Evolutionary conservation across 2,888 invertebrate genomes (phyloP), one percentile per base, ranked within the genome.

Genomic region (Pachymerium ferrugineum): DNA sequence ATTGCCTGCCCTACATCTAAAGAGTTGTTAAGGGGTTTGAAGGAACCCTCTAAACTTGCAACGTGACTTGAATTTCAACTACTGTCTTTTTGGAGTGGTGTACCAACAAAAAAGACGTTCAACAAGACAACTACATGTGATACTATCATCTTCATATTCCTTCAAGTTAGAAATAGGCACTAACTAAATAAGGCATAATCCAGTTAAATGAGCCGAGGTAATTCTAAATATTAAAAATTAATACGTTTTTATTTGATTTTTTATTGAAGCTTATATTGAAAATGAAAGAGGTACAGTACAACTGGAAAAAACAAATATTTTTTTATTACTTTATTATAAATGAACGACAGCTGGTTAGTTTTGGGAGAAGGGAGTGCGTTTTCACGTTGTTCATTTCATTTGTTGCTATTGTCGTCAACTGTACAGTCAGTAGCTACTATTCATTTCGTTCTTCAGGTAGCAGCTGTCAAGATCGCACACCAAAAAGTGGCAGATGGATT

Each of bases 381-480:
- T 62, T 62, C n/a, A n/a, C n/a, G 62, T 62, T 62, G 62, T 28
- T 62, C 62, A 62, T 62, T 62, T 62, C 62, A 62, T 62, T 62
- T 28, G 12, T 10, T 25, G 28, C 28, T 28, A 28, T 62, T 62
- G 62, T 22, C 62, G 62, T 62, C 62, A 62, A 62, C 6, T 62
- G 6, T 28, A 3, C 22, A n/a, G n/a, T n/a, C n/a, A n/a, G n/a
- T n/a, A 62, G 62, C 62, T 28, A 28, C 62, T 25, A 62, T 62
- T 62, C 62, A 62, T 25, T 0, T n/a, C 4, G 62, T 62, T 62
- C 28, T 62, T 62, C 62, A 62, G 62, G 62, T 62, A 62, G 62
- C 62, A 62, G 62, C 62, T 62, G 62, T 62, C 62, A 62, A 8
- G 54, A 47, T 47, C 19, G 12, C 47, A 47, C 5, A 47, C 19